Conservation (phyloP, 2,113 vertebrate species). For the Istiophorus platypterus region DNA sequence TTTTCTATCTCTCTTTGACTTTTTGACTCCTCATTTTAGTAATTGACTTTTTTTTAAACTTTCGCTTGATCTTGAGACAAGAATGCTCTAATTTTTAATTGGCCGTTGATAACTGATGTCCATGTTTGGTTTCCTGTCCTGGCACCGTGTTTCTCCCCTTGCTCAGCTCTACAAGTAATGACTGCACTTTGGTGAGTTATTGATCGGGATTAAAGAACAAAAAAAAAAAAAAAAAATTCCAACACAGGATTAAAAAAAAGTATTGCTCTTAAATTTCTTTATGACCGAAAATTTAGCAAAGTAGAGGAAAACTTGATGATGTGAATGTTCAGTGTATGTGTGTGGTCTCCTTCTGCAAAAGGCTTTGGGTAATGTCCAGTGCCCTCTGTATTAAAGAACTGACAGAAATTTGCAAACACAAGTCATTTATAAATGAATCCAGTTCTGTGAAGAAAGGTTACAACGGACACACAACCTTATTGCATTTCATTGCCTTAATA, state of each 20-base stretch:
- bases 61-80: not conserved
- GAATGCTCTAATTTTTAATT: not conserved
- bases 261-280: not conserved
- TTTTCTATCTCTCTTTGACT: not conserved
- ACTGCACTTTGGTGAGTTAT: too few relatives aligned
- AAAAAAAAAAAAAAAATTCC: not conserved
- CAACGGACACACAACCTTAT: not conserved
- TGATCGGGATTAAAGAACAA: not conserved
- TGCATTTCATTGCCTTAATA: constrained; percentile 39
- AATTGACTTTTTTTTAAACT: not conserved
- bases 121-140: not conserved
- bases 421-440: constrained; percentile 1
- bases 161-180: not conserved
- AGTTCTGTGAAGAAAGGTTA: not conserved
- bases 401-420: constrained; percentile 7
- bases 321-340: not conserved
- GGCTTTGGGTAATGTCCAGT: not conserved
- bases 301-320: not conserved
- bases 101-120: not conserved
- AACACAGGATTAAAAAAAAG: too few relatives aligned
- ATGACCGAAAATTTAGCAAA: not conserved
- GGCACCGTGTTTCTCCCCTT: not conserved
- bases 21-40: not conserved
- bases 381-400: constrained; percentile 11
- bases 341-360: not conserved